Evolutionary conservation across 2,113 vertebrate species (phyloP).

Genomic region (Oncorhynchus nerka): DNA sequence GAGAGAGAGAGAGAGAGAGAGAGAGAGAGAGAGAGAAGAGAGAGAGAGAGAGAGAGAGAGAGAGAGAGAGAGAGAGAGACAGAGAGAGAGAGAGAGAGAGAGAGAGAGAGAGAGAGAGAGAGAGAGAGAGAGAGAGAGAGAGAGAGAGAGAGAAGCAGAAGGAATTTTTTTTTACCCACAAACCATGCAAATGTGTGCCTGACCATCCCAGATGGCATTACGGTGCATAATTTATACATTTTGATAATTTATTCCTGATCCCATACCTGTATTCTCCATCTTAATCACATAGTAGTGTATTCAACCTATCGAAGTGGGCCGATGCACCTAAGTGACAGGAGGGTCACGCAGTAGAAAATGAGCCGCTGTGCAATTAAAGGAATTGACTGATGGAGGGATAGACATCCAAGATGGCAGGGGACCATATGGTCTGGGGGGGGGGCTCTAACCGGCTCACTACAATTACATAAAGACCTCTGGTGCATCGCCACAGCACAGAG

Average conservation of each 20-base stretch:
- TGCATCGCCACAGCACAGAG: conserved; percentile 59
- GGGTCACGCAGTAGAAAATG: conserved; percentile 31
- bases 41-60: neutral
- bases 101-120: too few relatives aligned
- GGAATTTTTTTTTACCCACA: conserved; percentile 29
- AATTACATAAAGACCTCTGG: conserved; percentile 74
- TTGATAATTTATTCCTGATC: too few relatives aligned
- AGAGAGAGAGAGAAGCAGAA: too few relatives aligned
- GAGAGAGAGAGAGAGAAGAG: neutral
- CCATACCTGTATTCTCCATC: neutral
- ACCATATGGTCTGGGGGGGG: conserved; percentile 68
- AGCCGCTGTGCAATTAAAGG: conserved; percentile 64
- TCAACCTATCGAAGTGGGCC: conserved; percentile 54
- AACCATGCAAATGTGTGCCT: conserved; percentile 19
- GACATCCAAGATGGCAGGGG: conserved; percentile 50
- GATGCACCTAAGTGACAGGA: conserved; percentile 29
- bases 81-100: too few relatives aligned
- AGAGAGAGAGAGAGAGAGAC: neutral
- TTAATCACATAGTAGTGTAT: conserved; percentile 69
- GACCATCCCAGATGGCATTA: conserved; percentile 6
- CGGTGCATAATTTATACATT: too few relatives aligned
- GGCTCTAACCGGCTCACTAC: conserved; percentile 61
- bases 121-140: too few relatives aligned
- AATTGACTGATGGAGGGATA: conserved; percentile 63
- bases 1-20: neutral